Percentiles rank a stretch among this genome's conserved stretches.
Evolutionary conservation across 2,113 vertebrate genomes (phyloP).

Genomic region (Xenopus borealis): DNA sequence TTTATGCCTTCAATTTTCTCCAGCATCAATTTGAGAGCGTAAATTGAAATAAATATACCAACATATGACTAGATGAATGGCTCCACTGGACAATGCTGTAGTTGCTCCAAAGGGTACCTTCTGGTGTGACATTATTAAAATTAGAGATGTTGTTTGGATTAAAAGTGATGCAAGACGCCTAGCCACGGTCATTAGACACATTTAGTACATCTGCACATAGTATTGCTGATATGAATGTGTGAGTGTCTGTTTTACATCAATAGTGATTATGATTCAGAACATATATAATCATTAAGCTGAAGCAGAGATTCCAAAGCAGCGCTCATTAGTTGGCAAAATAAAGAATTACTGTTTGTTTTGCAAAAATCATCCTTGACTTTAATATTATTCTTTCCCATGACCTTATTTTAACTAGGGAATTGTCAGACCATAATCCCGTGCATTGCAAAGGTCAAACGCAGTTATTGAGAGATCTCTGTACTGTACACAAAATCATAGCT

Average conservation of each 20-base stretch:
- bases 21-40: constrained; percentile 18
- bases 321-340: too few relatives aligned
- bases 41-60: constrained; percentile 32
- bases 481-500: too few relatives aligned
- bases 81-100: background rate
- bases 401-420: constrained; percentile 5
- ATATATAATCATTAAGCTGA: too few relatives aligned
- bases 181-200: too few relatives aligned
- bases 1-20: constrained; percentile 27
- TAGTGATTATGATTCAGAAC: too few relatives aligned
- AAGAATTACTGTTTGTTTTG: too few relatives aligned
- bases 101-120: background rate
- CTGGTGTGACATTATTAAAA: background rate
- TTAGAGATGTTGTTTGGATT: background rate
- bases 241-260: too few relatives aligned
- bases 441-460: background rate
- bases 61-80: constrained; percentile 7
- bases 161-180: too few relatives aligned
- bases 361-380: too few relatives aligned
- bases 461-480: background rate
- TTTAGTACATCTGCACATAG: too few relatives aligned
- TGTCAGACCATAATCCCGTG: constrained; percentile 9
- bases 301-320: too few relatives aligned
- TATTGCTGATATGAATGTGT: too few relatives aligned
- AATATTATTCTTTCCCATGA: constrained; percentile 1